Conservation (phyloP, 2,888 invertebrate genomes). For the Cordilura impudica region DNA sequence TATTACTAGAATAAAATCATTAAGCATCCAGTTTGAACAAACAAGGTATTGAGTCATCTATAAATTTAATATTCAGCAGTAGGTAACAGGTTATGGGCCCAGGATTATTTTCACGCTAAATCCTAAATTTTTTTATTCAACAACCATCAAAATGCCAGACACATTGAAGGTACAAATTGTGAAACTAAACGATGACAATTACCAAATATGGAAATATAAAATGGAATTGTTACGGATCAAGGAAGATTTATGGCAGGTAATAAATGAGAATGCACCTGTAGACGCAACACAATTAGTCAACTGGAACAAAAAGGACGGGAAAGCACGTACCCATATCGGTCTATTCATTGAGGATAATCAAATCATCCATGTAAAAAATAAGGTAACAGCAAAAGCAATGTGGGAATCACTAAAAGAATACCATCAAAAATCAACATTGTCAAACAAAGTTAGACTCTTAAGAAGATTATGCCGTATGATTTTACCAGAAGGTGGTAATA, state of each 20-base stretch:
- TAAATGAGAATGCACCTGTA: not conserved
- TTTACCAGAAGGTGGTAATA: not conserved
- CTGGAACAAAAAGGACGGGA: not conserved
- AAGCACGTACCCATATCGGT: not conserved
- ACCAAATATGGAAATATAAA: not conserved
- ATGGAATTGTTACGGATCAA: not conserved
- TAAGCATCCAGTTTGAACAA: too few species aligned
- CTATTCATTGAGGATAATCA: not conserved
- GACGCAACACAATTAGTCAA: not conserved
- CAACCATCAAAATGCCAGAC: too few species aligned
- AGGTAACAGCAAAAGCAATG: too few species aligned
- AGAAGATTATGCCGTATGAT: not conserved
- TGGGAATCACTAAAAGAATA: too few species aligned
- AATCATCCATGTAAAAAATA: not conserved
- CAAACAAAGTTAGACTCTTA: too few species aligned
- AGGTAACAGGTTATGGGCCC: not conserved
- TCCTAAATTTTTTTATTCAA: too few species aligned
- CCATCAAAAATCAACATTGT: not conserved
- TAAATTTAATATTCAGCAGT: too few species aligned
- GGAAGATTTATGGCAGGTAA: not conserved
- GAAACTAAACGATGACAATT: not conserved
- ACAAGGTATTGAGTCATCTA: too few species aligned
- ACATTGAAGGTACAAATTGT: not conserved
- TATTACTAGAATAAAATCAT: too few species aligned
- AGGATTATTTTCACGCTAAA: not conserved